Conservation (phyloP, 2,797 vertebrate species). For the Gadopsis bispinosus region DNA sequence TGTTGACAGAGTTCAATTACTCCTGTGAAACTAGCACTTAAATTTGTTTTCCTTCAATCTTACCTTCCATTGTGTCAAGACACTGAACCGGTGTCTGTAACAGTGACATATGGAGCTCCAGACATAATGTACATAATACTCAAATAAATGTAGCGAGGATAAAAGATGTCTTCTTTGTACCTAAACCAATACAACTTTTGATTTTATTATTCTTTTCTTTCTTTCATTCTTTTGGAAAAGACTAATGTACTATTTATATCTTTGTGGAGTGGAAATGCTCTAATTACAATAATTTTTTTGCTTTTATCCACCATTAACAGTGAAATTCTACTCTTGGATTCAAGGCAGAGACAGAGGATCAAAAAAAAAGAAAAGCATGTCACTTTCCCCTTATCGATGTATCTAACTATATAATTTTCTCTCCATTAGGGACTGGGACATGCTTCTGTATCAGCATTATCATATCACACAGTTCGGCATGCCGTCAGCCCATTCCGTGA, state of each 20-base stretch:
- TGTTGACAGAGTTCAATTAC: conserved; percentile 78
- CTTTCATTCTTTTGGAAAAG: conserved; percentile 2
- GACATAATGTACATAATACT: conserved; percentile 25
- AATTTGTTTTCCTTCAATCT: conserved; percentile 68
- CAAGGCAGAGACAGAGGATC: conserved; percentile 32
- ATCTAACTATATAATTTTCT: conserved; percentile 76
- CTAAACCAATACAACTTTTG: neutral
- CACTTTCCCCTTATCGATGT: conserved; percentile 59
- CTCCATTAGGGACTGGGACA: conserved; percentile 71
- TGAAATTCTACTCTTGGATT: conserved; percentile 54
- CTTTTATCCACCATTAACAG: conserved; percentile 63
- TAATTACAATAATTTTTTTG: conserved; percentile 54
- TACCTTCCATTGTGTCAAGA: conserved; percentile 50
- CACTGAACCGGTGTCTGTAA: conserved; percentile 25
- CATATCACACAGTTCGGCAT: conserved; percentile 68
- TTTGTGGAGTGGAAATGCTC: conserved; percentile 28
- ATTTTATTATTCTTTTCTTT: neutral
- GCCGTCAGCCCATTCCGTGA: conserved; percentile 52
- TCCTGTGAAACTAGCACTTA: conserved; percentile 70
- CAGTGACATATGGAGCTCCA: conserved; percentile 53
- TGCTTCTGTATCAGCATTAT: conserved; percentile 69
- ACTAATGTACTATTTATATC: conserved; percentile 22
- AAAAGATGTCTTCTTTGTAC: neutral
- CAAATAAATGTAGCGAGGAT: conserved; percentile 17
- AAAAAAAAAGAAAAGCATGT: conserved; percentile 59